Percentiles rank a stretch among this genome's conserved stretches.
Evolutionary conservation across 2,797 vertebrate species (phyloP).

Genomic region (Chaunax sp.): DNA sequence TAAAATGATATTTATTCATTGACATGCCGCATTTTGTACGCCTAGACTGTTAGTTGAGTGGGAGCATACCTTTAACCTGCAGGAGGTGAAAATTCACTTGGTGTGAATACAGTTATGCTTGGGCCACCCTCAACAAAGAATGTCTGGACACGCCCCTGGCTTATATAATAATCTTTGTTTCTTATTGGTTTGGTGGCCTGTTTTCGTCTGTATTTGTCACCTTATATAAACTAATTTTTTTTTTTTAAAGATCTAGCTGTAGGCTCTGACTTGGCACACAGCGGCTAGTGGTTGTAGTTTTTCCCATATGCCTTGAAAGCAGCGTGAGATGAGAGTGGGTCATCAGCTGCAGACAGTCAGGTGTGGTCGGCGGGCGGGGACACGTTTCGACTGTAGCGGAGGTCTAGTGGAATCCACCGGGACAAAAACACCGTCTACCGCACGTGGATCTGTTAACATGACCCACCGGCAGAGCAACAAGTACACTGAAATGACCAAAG

Average conservation of each 20-base stretch:
- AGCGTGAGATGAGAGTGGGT: conserved; percentile 61
- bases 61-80: no score
- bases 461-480: not conserved
- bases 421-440: not conserved
- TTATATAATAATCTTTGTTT: no score
- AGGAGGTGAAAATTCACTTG: no score
- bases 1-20: no score
- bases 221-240: no score
- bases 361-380: conserved; percentile 73
- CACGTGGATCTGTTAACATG: not conserved
- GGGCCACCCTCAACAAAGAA: no score
- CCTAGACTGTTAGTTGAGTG: no score
- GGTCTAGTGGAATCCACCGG: conserved; percentile 42
- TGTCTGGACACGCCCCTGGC: no score
- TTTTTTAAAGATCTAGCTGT: fast-evolving
- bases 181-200: no score
- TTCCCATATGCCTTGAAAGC: conserved; percentile 58
- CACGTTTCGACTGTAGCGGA: conserved; percentile 29
- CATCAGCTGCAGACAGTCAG: conserved; percentile 75
- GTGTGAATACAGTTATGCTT: no score
- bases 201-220: no score
- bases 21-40: no score
- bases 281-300: not conserved
- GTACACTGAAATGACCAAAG: not conserved
- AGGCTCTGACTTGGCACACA: not conserved